These are phyloP conservation scores for Isurus oxyrinchus DNA, from an alignment of 2,113 vertebrate genomes.

Conservation along the genomic window DNA sequence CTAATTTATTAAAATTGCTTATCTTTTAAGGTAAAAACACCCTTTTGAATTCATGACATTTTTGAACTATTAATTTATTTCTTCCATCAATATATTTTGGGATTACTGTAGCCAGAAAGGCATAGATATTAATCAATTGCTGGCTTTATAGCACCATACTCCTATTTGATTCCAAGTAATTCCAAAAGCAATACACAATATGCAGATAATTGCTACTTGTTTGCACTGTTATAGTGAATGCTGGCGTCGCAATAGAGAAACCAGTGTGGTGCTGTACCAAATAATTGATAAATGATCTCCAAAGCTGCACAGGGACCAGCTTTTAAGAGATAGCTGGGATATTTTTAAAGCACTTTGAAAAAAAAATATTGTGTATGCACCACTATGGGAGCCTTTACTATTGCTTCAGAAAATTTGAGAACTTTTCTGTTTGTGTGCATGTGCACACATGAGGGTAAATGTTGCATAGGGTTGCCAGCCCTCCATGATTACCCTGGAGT, in stretches of 20 bases:
- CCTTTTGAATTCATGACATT: background rate
- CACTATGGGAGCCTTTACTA: background rate
- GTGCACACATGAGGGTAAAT: background rate
- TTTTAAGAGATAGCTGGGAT: background rate
- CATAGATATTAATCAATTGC: background rate
- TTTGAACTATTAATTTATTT: background rate
- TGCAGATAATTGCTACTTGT: background rate
- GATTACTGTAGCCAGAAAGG: background rate
- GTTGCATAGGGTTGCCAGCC: background rate
- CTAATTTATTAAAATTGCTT: background rate
- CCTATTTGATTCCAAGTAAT: background rate
- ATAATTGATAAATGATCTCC: background rate
- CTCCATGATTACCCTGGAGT: background rate
- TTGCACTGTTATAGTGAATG: background rate
- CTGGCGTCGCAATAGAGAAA: background rate
- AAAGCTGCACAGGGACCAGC: background rate
- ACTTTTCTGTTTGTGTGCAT: background rate
- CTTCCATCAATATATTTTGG: background rate
- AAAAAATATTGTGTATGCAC: background rate
- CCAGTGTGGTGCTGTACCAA: background rate
- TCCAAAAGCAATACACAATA: background rate
- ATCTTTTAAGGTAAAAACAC: background rate
- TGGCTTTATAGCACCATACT: background rate
- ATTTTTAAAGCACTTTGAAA: background rate
- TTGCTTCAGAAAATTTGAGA: background rate